Conservation (phyloP, 2,113 vertebrate genomes). For the Prochilodus magdalenae region DNA sequence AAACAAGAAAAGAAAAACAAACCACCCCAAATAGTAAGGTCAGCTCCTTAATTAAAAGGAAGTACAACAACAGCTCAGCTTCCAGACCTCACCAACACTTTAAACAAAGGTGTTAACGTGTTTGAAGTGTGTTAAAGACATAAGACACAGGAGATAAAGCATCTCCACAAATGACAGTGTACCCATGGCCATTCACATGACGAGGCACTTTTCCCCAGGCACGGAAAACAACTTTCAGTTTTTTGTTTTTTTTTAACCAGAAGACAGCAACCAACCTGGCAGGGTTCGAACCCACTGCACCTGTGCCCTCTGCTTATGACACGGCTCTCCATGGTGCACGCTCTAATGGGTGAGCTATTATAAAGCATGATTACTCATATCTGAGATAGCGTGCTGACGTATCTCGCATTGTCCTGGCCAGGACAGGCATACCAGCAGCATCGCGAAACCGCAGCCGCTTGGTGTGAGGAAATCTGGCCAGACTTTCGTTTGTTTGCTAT, state of each 20-base stretch:
- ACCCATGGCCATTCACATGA: not conserved
- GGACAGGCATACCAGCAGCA: not conserved
- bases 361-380: not conserved
- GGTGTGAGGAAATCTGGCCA: not conserved
- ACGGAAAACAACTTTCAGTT: slow-evolving; percentile 12
- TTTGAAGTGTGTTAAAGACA: not conserved
- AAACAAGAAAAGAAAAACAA: no score
- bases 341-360: not conserved
- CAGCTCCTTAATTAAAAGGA: no score
- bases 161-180: not conserved
- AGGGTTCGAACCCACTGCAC: not conserved
- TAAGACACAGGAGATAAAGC: not conserved
- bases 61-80: not conserved
- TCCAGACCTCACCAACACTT: not conserved
- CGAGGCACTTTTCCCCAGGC: no score
- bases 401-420: not conserved
- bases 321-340: not conserved
- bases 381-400: not conserved
- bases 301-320: not conserved
- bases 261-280: not conserved
- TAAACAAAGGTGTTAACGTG: no score
- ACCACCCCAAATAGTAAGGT: no score
- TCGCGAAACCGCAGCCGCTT: not conserved
- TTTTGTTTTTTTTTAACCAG: no score
- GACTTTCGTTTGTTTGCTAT: not conserved